These are phyloP conservation scores for Caloenas nicobarica DNA, from an alignment of 2,113 vertebrate species.

Conservation along the genomic window DNA sequence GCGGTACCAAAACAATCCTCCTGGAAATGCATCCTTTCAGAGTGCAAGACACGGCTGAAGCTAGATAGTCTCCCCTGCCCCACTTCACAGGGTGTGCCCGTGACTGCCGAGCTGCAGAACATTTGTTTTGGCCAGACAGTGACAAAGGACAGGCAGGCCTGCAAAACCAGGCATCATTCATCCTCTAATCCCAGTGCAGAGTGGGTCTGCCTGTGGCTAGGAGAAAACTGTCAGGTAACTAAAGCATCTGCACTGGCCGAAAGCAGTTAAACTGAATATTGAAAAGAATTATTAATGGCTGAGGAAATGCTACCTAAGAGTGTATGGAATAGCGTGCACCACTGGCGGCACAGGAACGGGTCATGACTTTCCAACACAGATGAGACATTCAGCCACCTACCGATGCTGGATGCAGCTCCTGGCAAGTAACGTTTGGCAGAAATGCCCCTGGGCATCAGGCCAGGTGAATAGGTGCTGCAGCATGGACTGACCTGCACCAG, in stretches of 20 bases:
- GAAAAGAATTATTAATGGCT: neutral
- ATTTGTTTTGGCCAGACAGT: neutral
- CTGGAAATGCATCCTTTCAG: too few species aligned
- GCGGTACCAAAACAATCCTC: accelerated
- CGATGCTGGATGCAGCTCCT: neutral
- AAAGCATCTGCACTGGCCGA: neutral
- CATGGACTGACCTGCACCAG: neutral
- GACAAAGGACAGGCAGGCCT: neutral
- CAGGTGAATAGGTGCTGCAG: neutral
- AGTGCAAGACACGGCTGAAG: neutral
- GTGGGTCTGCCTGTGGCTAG: neutral
- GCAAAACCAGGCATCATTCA: neutral
- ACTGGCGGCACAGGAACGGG: neutral
- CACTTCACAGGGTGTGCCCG: neutral
- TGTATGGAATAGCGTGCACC: accelerated
- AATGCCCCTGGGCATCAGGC: neutral
- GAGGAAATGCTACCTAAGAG: neutral
- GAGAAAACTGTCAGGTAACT: neutral
- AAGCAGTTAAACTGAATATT: neutral
- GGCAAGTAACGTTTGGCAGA: neutral
- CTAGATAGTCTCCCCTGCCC: neutral
- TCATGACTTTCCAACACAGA: neutral
- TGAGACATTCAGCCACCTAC: neutral
- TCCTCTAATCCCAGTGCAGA: neutral
- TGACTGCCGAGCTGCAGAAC: neutral